A percentile compares a stretch with the other conserved stretches of the same genome.
phyloP scores from a whole-genome alignment of 2,797 vertebrate genomes.

The Acestrorhynchus altus region DNA sequence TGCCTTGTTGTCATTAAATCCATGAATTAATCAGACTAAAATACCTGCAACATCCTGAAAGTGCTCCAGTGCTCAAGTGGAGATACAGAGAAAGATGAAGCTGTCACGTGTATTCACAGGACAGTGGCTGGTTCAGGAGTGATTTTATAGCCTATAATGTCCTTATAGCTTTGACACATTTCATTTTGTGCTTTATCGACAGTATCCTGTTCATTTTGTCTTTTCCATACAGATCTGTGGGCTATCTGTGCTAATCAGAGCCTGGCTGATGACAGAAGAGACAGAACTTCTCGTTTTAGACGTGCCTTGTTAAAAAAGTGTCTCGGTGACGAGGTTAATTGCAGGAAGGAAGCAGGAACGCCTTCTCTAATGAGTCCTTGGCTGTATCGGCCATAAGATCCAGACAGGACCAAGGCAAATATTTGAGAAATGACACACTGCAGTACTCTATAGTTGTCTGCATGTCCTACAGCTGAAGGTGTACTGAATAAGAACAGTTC shows the following conservation, averaged over 20 bases:
- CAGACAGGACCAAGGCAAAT: slow-evolving; percentile 42
- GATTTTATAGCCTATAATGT: not conserved
- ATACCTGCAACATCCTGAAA: not conserved
- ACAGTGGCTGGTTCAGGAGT: no score
- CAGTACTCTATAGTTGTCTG: no score
- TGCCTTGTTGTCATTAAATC: not conserved
- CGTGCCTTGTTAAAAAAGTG: slow-evolving; percentile 11
- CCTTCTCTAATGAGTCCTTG: slow-evolving; percentile 45
- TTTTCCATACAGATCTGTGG: not conserved
- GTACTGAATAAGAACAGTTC: no score
- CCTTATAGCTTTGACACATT: not conserved
- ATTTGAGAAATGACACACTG: slow-evolving; percentile 56
- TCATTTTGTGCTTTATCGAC: slow-evolving; percentile 1
- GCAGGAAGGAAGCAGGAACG: slow-evolving; percentile 51
- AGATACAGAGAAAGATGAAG: not conserved
- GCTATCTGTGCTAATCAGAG: slow-evolving; percentile 16
- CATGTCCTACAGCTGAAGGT: no score
- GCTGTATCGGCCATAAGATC: slow-evolving; percentile 25
- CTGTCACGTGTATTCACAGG: not conserved
- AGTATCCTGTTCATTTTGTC: not conserved
- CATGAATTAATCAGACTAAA: not conserved
- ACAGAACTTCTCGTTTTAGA: not conserved
- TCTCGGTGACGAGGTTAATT: slow-evolving; percentile 8
- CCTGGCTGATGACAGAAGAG: slow-evolving; percentile 11
- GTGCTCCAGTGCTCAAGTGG: not conserved